Conservation (phyloP, 2,113 vertebrate genomes). For the Triplophysa siluroides region DNA sequence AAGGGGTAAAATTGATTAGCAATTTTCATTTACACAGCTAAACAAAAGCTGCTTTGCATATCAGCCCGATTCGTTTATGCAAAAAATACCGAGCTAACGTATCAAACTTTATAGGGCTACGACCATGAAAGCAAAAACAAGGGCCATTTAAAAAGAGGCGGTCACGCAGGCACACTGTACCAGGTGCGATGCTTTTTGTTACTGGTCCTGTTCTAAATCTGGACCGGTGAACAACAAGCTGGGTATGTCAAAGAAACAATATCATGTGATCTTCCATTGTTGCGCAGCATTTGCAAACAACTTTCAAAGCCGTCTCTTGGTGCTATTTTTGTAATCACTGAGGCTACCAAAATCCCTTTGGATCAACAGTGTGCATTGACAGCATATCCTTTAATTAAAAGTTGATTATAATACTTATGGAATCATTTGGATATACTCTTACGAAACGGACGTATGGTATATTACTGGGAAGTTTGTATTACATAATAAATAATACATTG, state of each 20-base stretch:
- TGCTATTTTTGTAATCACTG: neutral
- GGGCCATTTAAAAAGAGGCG: conserved; percentile 36
- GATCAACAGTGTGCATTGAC: neutral
- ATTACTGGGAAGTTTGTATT: too few relatives aligned
- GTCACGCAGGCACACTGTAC: conserved; percentile 36
- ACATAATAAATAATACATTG: too few relatives aligned
- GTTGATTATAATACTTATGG: neutral
- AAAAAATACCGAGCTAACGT: conserved; percentile 42
- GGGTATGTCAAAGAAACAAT: conserved; percentile 27
- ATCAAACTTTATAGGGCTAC: conserved; percentile 43
- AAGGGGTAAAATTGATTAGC: conserved; percentile 93
- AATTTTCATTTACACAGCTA: conserved; percentile 84
- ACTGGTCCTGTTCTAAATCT: conserved; percentile 64
- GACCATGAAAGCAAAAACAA: conserved; percentile 1
- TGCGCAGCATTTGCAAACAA: neutral
- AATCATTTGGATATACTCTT: too few relatives aligned
- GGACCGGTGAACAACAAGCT: conserved; percentile 50
- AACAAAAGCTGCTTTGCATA: conserved; percentile 83
- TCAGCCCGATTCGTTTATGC: conserved; percentile 62
- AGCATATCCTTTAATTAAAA: neutral
- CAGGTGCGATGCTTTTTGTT: conserved; percentile 56
- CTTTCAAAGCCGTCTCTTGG: neutral
- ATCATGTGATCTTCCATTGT: conserved; percentile 28
- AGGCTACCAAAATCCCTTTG: neutral
- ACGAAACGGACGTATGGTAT: too few relatives aligned